These are phyloP conservation scores for Spheniscus humboldti DNA, from an alignment of 2,797 vertebrate genomes.

Conservation along the genomic window DNA sequence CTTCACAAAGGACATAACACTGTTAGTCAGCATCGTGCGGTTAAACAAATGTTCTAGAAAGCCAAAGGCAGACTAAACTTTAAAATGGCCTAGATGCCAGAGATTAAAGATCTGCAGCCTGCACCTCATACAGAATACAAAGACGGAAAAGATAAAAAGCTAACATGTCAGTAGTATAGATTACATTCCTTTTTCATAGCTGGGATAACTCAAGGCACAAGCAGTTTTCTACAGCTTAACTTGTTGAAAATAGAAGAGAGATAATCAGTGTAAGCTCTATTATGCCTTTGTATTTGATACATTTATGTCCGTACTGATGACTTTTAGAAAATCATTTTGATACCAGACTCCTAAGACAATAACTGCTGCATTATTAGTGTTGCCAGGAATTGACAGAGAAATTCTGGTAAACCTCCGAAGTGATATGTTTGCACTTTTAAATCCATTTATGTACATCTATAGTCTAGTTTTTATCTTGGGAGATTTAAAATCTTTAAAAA, in stretches of 20 bases:
- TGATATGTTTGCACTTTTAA: not conserved
- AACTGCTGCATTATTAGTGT: not conserved
- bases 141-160: not conserved
- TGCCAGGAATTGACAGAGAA: not conserved
- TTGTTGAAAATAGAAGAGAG: not conserved
- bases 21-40: conserved; percentile 37
- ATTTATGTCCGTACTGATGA: not conserved
- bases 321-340: not conserved
- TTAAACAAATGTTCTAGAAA: conserved; percentile 44
- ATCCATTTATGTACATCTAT: not conserved
- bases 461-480: not conserved
- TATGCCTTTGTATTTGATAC: not conserved
- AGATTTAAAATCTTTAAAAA: not conserved
- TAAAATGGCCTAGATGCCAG: not conserved
- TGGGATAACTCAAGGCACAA: not conserved
- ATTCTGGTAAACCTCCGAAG: not conserved
- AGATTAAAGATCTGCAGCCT: conserved; percentile 23
- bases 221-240: not conserved
- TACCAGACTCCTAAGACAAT: not conserved
- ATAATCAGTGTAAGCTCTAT: not conserved
- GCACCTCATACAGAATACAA: not conserved
- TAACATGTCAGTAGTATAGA: not conserved
- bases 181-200: not conserved
- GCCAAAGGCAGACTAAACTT: conserved; percentile 51
- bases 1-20: not conserved